Base-by-base conservation (phyloP, 2,888 invertebrate genomes). In the Crocallis elinguaria region DNA sequence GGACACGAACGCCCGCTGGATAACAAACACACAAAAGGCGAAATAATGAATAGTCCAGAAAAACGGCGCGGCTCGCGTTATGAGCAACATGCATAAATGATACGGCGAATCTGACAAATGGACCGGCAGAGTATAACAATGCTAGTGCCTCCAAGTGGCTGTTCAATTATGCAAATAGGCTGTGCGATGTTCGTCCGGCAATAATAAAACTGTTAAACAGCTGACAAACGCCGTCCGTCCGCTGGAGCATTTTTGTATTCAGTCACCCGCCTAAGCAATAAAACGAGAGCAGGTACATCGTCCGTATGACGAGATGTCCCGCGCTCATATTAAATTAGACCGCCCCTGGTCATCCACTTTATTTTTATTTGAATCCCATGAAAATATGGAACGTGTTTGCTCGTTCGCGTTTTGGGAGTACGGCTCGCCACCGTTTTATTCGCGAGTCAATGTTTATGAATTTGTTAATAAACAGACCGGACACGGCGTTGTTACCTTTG, bases 121-220 rank as follows among this genome's bases (percentile, higher is more conserved):
- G 87, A 79, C 83, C 84, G 91, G 88, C 86, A 84, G 81, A 89
- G 82, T 87, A 88, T 91, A 91, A 91, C 91, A 91, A 91, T 87
- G 90, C 81, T 86, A 86, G 88, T 86, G 84, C 79, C 79, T 88
- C 85, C 83, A 88, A 90, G 89, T 90, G 88, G 84, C 84, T 87
- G 87, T 92, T 92, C 91, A 92, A 92, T 92, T 92, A 92, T 92
- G 92, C 90, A 92, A 92, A 92, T 92, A 86, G 86, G 79, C 84
- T 80, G 82, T 64, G 76, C 86, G 76, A 84, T 85, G 86, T 83
- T 82, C 83, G 84, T 84, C 86, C 84, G 73, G 83, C 85, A 85
- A 89, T 89, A 90, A 90, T 87, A 88, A 86, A 90, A 90, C 88
- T 89, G 87, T 89, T 89, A 87, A 90, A 88, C 89, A 90, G 88